Evolutionary conservation across 2,797 vertebrate genomes (phyloP).

Genomic region (Anas capensis): DNA sequence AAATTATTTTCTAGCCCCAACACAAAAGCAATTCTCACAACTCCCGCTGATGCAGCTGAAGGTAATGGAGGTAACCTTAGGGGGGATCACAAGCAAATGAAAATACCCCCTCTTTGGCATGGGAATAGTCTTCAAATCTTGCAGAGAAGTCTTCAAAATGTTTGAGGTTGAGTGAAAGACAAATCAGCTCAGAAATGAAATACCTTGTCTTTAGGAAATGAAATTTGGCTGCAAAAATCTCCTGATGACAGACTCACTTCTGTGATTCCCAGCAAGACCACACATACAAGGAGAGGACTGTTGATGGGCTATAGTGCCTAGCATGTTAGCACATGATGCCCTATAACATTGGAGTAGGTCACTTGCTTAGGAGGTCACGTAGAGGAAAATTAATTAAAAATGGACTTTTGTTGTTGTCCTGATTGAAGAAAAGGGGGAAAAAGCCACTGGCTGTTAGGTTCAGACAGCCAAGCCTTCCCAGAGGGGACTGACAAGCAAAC

Average conservation of each 20-base stretch:
- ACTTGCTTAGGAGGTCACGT: not conserved
- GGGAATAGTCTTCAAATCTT: not conserved
- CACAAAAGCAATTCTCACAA: conserved; percentile 54
- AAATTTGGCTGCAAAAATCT: not conserved
- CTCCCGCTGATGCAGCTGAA: conserved; percentile 24
- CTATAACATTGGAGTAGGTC: not conserved
- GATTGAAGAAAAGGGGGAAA: not conserved
- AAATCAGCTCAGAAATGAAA: conserved; percentile 18
- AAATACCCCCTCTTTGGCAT: not conserved
- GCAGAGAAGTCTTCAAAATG: not conserved
- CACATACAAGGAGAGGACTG: not conserved
- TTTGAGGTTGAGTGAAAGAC: conserved; percentile 6
- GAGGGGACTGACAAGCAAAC: not conserved
- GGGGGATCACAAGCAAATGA: not conserved
- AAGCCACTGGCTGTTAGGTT: not conserved
- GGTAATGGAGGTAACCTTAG: conserved; percentile 16
- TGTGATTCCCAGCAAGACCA: not conserved
- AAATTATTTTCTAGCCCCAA: conserved; percentile 69
- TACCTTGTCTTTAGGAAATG: not conserved
- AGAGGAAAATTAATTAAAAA: not conserved
- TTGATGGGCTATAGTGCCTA: not conserved
- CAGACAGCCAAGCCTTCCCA: not conserved
- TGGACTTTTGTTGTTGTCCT: rapidly evolving
- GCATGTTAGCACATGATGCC: not conserved
- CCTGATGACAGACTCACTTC: not conserved